Base-by-base conservation (phyloP, 1,140 invertebrate species). In the Drosophila obscura region DNA sequence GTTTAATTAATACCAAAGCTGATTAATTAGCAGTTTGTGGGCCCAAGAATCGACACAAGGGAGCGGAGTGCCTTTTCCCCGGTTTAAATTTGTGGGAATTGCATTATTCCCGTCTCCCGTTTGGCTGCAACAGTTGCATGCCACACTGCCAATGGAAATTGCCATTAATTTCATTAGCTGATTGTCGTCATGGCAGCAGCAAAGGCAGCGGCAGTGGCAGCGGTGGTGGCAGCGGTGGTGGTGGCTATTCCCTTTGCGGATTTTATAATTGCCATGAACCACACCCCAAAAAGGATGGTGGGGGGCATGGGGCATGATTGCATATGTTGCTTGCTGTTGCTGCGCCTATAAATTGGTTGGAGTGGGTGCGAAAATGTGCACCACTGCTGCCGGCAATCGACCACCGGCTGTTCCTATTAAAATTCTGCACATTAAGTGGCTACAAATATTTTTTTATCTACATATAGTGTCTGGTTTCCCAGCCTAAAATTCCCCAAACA, bases 81-180 rank as follows among this genome's bases (percentile, higher is more conserved):
- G 52, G 19, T 26, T 74, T 46, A 43, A 74, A 73, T 35, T 28
- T 41, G 39, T 45, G 41, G 43, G 11, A 71, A 75, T 67, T 68
- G 72, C 73, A 75, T 68, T 76, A 75, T 51, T 57, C 22, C 8
- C 57, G 11, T 58, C 52, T 43, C 39, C 39, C 15, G 7, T 45
- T 9, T 11, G 28, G 15, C 52, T 62, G 71, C 41, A 62, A 52
- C 24, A 55, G 24, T 44, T 39, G 16, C 35, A 13, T 51, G 28
- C 28, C 49, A 24, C 50, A 43, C 43, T 50, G 73, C 45, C 61
- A 56, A 67, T 76, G 62, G 55, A 67, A 76, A 67, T 76, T 66
- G 55, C 63, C 62, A 76, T 76, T 76, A 76, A 76, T 76, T 76
- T 76, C 72, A 76, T 76, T 76, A 76, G 73, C 60, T 75, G 73